These are phyloP conservation scores for Lasioglossum vierecki DNA, from an alignment of 2,888 invertebrate species.

Conservation along the genomic window DNA sequence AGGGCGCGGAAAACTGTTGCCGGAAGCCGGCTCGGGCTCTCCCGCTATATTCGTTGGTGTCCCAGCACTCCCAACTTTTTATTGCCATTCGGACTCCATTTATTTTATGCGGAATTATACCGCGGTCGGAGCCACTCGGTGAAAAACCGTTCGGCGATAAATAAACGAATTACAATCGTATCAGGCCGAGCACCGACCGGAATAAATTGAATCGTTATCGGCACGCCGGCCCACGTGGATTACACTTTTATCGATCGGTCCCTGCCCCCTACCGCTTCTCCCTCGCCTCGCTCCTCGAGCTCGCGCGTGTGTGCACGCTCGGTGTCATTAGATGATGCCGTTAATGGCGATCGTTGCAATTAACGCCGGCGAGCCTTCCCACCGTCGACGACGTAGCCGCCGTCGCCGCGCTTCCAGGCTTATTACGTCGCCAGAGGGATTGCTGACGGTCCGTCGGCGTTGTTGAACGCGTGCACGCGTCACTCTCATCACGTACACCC, in stretches of 20 bases:
- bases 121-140: constrained; percentile 17
- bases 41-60: background rate
- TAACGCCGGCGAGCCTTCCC: constrained; percentile 5
- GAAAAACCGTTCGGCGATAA: constrained; percentile 44
- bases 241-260: constrained; percentile 41
- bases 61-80: constrained; percentile 32
- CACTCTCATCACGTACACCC: constrained; percentile 28
- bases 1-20: constrained; percentile 16
- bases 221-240: constrained; percentile 14
- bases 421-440: constrained; percentile 38
- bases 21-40: constrained; percentile 1
- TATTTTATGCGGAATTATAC: constrained; percentile 53
- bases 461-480: background rate
- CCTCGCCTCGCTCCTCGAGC: background rate
- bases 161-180: constrained; percentile 59
- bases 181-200: constrained; percentile 31
- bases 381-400: background rate
- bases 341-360: constrained; percentile 32
- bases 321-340: constrained; percentile 28
- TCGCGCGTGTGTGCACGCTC: background rate
- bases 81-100: constrained; percentile 46
- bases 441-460: background rate
- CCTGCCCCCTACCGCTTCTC: background rate
- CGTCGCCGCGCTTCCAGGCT: background rate
- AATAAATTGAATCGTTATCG: constrained; percentile 56